Base-by-base conservation (phyloP, 2,113 vertebrate species). In the Passer montanus region DNA sequence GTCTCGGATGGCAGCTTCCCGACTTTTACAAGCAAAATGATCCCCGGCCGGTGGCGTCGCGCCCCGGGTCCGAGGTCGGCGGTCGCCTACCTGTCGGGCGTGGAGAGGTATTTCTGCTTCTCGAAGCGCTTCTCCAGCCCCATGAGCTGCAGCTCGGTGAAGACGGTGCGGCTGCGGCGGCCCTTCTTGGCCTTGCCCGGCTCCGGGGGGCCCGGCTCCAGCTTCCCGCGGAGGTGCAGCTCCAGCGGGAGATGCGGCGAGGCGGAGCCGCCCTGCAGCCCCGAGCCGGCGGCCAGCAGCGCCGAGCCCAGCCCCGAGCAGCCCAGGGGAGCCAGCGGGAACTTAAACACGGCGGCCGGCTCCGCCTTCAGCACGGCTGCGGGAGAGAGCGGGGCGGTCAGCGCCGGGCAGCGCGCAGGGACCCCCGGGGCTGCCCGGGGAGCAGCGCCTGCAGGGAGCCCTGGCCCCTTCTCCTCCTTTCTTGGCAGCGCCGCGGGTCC, bases 51-150 rank as follows among this genome's bases (percentile, higher is more conserved):
- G 5, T 43, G 14, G 55, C 35, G 13, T 13, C 23, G 22, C 35
- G 7, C 6, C 59, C 26, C 28, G 28, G 5, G 7, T 17, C 28
- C 35, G 37, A 35, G 39, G 27, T 23, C 11, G 50, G 24, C 93
- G 87, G 13, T 15, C 26, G 15, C 95, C 93, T 97, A 99, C 99
- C 99, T 99, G 97, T 99, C 99, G 0, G 99, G 99, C 5, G 99
- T 99, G 49, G 99, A 99, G 50, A 99, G 99, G 87, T 99, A 99
- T 95, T 99, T 99, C 97, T 99, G 99, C 97, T 99, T 99, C 97
- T 99, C 99, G 94, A 99, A 99, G 96, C 99, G 98, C 49, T 99
- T 99, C 98, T 99, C 99, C 96, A 99, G 97, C 33, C 99, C 99
- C 99, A 99, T 99, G 27, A 99, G 98, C 97, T 99, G 99, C 90